phyloP scores from a whole-genome alignment of 2,888 invertebrate species.

The Asteroscopus sphinx region DNA sequence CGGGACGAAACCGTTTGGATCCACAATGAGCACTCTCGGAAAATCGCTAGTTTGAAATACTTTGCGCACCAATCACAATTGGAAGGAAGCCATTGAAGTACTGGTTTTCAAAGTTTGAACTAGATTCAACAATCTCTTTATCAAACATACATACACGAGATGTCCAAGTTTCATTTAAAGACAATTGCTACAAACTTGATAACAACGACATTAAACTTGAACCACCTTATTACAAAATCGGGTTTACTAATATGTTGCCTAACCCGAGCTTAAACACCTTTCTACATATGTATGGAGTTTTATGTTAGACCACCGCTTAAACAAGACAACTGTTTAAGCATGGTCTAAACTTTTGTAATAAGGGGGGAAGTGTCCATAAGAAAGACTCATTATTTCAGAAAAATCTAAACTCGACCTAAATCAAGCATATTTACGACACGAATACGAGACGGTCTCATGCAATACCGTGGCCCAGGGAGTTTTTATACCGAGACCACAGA shows the following conservation, averaged over 20 bases:
- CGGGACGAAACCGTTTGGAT: conserved; percentile 3
- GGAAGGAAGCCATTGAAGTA: conserved; percentile 14
- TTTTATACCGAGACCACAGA: no score
- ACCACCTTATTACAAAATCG: no score
- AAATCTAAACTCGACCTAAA: conserved; percentile 6
- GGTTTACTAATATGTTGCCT: no score
- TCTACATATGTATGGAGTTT: no score
- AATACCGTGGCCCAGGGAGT: conserved; percentile 15
- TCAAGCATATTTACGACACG: conserved; percentile 14
- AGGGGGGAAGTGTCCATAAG: no score
- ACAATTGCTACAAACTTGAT: conserved; percentile 15
- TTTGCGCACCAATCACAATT: conserved; percentile 19
- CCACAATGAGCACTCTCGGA: conserved; percentile 2
- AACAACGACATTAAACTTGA: conserved; percentile 5
- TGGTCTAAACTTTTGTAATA: no score
- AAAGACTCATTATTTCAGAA: not conserved
- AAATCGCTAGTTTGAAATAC: conserved; percentile 20
- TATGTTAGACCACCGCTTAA: no score
- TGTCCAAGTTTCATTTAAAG: conserved; percentile 13
- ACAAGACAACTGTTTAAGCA: no score
- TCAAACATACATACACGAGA: conserved; percentile 4
- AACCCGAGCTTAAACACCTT: no score
- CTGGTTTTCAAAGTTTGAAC: conserved; percentile 27
- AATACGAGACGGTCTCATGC: conserved; percentile 9
- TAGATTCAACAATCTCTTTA: conserved; percentile 21